Base-by-base conservation (phyloP, 2,888 invertebrate species). In the Cantharis rufa region DNA sequence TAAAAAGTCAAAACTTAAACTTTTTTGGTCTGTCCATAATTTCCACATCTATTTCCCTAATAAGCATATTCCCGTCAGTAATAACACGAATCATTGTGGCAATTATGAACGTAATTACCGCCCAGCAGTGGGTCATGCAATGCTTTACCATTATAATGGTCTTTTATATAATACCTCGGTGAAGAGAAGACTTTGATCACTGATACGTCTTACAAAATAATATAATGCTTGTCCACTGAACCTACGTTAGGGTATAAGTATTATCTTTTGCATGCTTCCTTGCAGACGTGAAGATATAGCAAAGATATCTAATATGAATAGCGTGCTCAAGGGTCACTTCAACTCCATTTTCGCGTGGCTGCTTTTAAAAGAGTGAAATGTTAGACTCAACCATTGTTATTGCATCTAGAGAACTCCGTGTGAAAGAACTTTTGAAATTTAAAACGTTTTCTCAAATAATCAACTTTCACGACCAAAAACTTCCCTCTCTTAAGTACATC, bases 71-170 rank as follows among this genome's bases (percentile, higher is more conserved):
- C 32, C 61, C 13, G n/a, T 10, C 21, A 15, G 27, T 69, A 73
- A 73, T 73, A 73, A 73, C 69, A 73, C 27, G 73, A 73, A 73
- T 73, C 73, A 66, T 69, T 69, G 68, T 15, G 27, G 71, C 71
- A 75, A 75, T 75, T 75, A 70, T 75, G 64, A 68, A 70, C 28
- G 71, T 70, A 70, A 73, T 71, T 70, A 63, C 75, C 66, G 70
- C 70, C 21, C 75, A 75, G 75, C 75, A 75, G 75, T 75, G 66
- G 75, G 75, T 66, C 75, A 75, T 71, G 71, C 70, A 62, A 66
- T 61, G 75, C 24, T 24, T 21, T 21, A 66, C 18, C 18, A 66
- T 18, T 66, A 24, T 69, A 48, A 48, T 48, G 48, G 48, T 48
- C 48, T 48, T 48, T 48, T 48, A 48, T 48, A 48, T 48, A 48